These are phyloP conservation scores for Danaus plexippus DNA, from an alignment of 1,140 invertebrate species.

Conservation along the genomic window DNA sequence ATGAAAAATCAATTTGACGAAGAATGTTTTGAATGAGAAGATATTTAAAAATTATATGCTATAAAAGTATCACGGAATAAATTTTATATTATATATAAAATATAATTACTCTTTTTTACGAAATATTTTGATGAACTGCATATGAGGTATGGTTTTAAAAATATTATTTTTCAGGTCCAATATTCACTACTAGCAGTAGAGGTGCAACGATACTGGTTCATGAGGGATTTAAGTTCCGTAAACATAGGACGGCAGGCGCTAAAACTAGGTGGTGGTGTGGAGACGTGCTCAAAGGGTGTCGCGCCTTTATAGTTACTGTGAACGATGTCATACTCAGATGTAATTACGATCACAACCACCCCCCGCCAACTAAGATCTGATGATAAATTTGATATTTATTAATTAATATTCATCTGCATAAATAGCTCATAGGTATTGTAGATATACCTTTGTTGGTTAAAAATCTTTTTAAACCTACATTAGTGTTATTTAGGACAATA, in stretches of 20 bases:
- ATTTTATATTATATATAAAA: not conserved
- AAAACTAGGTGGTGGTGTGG: constrained; percentile 13
- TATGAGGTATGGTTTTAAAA: not conserved
- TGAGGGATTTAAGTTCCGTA: constrained; percentile 28
- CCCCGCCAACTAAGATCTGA: constrained; percentile 1
- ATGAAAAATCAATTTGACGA: too few relatives aligned
- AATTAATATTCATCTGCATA: too few relatives aligned
- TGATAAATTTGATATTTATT: too few relatives aligned
- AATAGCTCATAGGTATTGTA: too few relatives aligned
- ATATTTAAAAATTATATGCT: not conserved
- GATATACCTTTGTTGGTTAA: too few relatives aligned
- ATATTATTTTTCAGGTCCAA: constrained; percentile 24
- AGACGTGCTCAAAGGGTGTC: not conserved
- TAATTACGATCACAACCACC: constrained; percentile 9
- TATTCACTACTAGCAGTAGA: constrained; percentile 22
- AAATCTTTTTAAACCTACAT: too few relatives aligned
- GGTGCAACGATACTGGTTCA: constrained; percentile 25
- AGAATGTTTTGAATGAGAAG: not conserved
- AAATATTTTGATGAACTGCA: too few relatives aligned
- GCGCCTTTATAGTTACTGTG: not conserved
- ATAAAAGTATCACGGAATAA: not conserved
- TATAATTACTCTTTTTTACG: not conserved
- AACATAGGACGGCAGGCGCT: constrained; percentile 16
- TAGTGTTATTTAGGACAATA: too few relatives aligned
- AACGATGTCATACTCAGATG: not conserved